Base-by-base conservation (phyloP, 1,140 invertebrate genomes). In the Anastrepha obliqua region DNA sequence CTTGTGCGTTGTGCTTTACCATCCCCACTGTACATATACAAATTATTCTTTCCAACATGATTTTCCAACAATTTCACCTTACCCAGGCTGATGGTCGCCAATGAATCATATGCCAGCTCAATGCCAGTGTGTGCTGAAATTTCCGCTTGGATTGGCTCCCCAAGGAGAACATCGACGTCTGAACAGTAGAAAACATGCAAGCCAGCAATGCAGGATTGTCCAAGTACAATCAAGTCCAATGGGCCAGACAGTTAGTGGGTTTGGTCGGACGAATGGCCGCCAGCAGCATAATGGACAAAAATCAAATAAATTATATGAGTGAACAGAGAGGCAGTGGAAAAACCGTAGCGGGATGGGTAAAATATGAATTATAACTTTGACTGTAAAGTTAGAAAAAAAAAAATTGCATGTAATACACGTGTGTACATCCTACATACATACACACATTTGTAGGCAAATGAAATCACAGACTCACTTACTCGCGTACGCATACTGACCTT, bases 91-190 rank as follows among this genome's bases (percentile, higher is more conserved):
- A 96, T 93, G 87, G 95, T 94, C 51, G 94, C 90, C 86, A 96
- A 93, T 58, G 94, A 93, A 87, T 95, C 94, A 86, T 96, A 91
- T 85, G 95, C 95, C 42, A 94, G 91, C 89, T 96, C 95, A 81
- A 96, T 90, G 87, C 95, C 95, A 81, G 95, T 96, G 92, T 96
- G 95, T 55, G 90, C 89, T 39, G 95, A 93, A 88, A 96, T 92
- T 93, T 95, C 94, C 62, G 90, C 90, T 91, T 95, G 95, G 87
- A 96, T 95, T 70, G 95, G 95, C 89, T 94, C 94, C 42, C 95
- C 96, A 58, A 96, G 91, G 58, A 96, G 92, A 88, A 95, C 94
- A 90, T 95, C 95, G 44, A 95, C 94, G 91, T 95, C 95, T 96
- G 90, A n/a, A 86, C 11, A 55, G 74, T 29, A n/a, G 55, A 86